Percentiles rank a stretch among this genome's conserved stretches.
phyloP scores from a whole-genome alignment of 2,888 invertebrate species.

The Lycaena phlaeas region DNA sequence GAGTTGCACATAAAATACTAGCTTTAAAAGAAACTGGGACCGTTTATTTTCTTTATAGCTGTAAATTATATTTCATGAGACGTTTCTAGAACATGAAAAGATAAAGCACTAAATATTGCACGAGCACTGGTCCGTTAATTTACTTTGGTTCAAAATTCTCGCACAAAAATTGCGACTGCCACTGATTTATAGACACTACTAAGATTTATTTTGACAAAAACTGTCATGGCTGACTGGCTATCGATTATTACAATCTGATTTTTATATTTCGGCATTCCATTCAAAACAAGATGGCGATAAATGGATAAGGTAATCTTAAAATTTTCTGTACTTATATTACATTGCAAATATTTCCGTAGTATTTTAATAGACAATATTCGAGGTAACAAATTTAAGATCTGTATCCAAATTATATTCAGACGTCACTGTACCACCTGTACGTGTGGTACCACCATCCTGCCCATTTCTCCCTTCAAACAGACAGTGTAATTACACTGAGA shows the following conservation, averaged over 20 bases:
- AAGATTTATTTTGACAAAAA: background rate
- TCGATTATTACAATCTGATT: background rate
- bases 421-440: too few relatives aligned
- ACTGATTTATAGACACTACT: constrained; percentile 19
- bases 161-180: constrained; percentile 17
- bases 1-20: background rate
- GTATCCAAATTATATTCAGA: too few relatives aligned
- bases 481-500: too few relatives aligned
- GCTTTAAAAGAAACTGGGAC: background rate
- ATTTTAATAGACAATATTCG: too few relatives aligned
- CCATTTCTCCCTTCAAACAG: too few relatives aligned
- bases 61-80: constrained; percentile 4
- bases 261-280: too few relatives aligned
- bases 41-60: constrained; percentile 4
- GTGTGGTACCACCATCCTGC: too few relatives aligned
- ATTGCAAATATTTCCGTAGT: too few relatives aligned
- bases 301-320: too few relatives aligned
- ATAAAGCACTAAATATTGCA: constrained; percentile 3
- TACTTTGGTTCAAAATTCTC: constrained; percentile 1
- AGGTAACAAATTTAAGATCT: too few relatives aligned
- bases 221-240: background rate
- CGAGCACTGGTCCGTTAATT: constrained; percentile 1
- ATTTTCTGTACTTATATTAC: too few relatives aligned
- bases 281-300: too few relatives aligned
- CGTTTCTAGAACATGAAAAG: constrained; percentile 6